phyloP scores from a whole-genome alignment of 2,797 vertebrate genomes.

The Myiotriccus ornatus region DNA sequence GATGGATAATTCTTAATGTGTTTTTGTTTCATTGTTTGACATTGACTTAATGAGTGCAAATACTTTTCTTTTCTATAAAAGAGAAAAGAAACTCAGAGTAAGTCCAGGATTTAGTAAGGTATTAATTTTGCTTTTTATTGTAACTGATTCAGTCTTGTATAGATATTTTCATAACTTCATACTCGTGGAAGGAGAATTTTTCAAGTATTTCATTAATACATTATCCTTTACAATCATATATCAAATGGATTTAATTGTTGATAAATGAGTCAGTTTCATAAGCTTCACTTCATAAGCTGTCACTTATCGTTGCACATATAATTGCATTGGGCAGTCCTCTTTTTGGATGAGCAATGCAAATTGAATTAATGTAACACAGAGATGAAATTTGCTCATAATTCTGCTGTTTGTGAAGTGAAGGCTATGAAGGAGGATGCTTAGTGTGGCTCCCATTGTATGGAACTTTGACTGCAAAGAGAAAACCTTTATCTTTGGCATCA shows the following conservation, averaged over 20 bases:
- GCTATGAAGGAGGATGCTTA: neutral
- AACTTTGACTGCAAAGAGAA: constrained; percentile 16
- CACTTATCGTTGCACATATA: neutral
- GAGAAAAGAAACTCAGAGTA: neutral
- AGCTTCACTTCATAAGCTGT: constrained; percentile 15
- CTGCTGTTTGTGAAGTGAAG: neutral
- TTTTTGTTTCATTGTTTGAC: neutral
- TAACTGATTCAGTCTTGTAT: neutral
- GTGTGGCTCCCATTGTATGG: neutral
- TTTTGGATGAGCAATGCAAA: neutral
- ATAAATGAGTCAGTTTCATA: neutral
- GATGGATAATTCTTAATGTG: neutral
- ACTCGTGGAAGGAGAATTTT: neutral
- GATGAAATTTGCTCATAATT: constrained; percentile 29
- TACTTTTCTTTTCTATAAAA: neutral
- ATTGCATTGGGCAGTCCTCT: neutral
- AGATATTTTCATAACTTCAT: neutral
- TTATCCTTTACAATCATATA: neutral
- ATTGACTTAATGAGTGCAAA: neutral
- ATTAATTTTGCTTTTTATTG: neutral
- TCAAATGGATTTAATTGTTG: neutral
- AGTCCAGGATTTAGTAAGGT: neutral
- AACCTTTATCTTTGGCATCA: constrained; percentile 15
- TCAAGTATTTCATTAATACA: neutral
- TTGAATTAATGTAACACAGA: constrained; percentile 14